A percentile compares a stretch with the other conserved stretches of the same genome.
These are phyloP conservation scores for Poicephalus meyeri DNA, from an alignment of 2,113 vertebrate genomes.

Conservation along the genomic window DNA sequence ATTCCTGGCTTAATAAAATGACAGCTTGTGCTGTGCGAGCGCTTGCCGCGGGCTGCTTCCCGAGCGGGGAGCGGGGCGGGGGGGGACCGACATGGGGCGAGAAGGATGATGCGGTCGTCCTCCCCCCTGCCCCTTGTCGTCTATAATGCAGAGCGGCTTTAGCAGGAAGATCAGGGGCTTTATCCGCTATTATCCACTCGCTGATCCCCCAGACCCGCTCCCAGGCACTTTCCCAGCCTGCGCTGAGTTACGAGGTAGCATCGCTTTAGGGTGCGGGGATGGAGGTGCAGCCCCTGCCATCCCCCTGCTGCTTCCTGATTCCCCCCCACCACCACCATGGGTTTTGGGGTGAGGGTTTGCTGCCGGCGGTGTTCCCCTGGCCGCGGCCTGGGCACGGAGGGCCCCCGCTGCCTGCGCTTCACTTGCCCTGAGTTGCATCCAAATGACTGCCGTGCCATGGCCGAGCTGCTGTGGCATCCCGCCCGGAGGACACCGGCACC, in stretches of 20 bases:
- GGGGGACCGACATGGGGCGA: background rate
- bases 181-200: constrained; percentile 31
- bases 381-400: background rate
- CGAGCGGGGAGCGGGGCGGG: background rate
- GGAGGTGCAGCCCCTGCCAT: background rate
- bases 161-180: background rate
- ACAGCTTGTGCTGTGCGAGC: background rate
- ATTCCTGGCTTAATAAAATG: constrained; percentile 18
- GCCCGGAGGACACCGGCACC: background rate
- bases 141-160: constrained; percentile 18
- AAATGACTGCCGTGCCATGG: background rate
- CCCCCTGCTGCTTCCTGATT: background rate
- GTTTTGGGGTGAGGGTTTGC: background rate
- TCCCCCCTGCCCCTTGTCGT: background rate
- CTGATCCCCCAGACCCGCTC: background rate
- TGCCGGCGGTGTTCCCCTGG: too few relatives aligned
- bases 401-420: background rate
- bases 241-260: background rate
- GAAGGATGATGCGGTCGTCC: background rate
- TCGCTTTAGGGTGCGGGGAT: background rate
- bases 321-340: accelerated
- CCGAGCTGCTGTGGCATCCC: background rate
- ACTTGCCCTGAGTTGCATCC: constrained; percentile 25
- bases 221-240: background rate
- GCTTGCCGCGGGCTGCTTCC: background rate